Evolutionary conservation across 23 tunicate species (phyloP).

Genomic region (Trididemnum clinides): DNA sequence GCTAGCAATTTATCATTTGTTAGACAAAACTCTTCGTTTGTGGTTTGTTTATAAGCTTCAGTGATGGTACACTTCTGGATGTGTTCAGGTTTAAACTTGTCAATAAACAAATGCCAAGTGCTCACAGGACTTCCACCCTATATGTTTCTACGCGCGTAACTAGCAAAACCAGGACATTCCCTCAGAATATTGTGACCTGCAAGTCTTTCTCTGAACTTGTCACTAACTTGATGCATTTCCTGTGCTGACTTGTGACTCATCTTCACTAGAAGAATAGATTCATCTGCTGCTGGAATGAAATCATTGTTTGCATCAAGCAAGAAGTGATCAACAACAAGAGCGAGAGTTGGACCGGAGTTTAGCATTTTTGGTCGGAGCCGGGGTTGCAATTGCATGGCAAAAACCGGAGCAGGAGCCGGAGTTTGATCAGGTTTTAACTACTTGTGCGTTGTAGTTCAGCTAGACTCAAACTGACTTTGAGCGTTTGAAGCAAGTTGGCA

Average conservation of each 20-base stretch:
- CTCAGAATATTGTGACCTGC: neutral
- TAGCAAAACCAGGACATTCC: neutral
- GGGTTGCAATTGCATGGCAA: no score
- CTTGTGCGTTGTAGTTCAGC: no score
- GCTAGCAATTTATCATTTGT: conserved; percentile 15
- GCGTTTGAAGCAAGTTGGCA: no score
- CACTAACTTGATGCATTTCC: neutral
- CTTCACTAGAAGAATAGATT: conserved; percentile 5
- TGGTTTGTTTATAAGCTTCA: neutral
- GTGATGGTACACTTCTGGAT: neutral
- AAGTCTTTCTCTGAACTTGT: neutral
- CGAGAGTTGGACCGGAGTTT: no score
- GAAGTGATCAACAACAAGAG: no score
- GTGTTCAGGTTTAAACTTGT: neutral
- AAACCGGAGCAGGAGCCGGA: no score
- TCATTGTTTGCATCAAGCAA: neutral
- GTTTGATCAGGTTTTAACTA: no score
- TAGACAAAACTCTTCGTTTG: neutral
- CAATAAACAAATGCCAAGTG: neutral
- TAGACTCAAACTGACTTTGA: no score
- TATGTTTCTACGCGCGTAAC: neutral
- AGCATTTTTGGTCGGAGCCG: no score
- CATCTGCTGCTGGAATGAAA: neutral
- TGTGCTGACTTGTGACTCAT: neutral
- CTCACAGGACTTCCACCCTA: neutral